Base-by-base conservation (phyloP, 2,113 vertebrate genomes). In the Hemibagrus wyckioides region DNA sequence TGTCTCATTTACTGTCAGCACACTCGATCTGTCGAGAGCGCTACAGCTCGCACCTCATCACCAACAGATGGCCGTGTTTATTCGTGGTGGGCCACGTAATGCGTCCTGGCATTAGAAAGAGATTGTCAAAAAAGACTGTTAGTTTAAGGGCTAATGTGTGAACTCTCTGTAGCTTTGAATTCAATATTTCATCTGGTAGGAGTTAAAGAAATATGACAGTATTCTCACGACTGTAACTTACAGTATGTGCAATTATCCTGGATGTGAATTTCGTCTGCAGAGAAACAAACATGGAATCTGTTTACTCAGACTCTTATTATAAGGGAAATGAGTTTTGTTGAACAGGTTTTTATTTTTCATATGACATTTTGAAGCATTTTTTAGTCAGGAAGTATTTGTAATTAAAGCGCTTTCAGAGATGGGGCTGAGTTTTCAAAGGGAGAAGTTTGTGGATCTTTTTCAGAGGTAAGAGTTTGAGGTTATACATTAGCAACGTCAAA, bases 41-140 rank as follows among this genome's bases (percentile, higher is more conserved):
- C 52, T 21, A 23, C 85, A 30, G 79, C 80, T 83, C 80, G 39
- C 65, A 81, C 82, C 85, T 88, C 50, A 85, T 54, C 71, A 36
- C 21, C 73, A 82, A 82, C 89, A 88, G 87, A 88, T 86, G 87
- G 87, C 87, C 81, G 56, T 30, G 69, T 90, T 90, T 88, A 88
- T 76, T 80, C 50, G 50, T 28, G 52, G 36, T 4, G 41, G 41
- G 19, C 57, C 82, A 57, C 57, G 33, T 88, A 86, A 90, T 67
- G 81, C 19, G 30, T 52, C n/a, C 71, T 56, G 84, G 75, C 83
- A 80, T 81, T 76, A 69, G 63, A 50, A 85, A 83, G 85, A 81
- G 39, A 85, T 21, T 54, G 81, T 83, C 67, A 71, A 65, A n/a
- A 87, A 76, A 79, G 39, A 79, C 33, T 56, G 82, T 30, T 25